These are phyloP conservation scores for Saxidomus purpurata DNA, from an alignment of 1,140 invertebrate genomes.

Conservation along the genomic window DNA sequence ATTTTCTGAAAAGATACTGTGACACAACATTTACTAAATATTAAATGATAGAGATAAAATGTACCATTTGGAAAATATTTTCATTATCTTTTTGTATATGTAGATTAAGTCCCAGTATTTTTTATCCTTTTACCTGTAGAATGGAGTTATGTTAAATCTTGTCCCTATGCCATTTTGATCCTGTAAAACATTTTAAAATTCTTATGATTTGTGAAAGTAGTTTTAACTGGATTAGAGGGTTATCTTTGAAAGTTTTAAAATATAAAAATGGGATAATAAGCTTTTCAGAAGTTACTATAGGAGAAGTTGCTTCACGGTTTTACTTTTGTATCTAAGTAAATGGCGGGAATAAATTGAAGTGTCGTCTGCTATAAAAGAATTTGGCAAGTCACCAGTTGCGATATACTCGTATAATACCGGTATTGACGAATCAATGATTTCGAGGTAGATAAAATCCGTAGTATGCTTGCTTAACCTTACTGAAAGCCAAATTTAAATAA, in stretches of 20 bases:
- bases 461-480: slow-evolving; percentile 27
- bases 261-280: slow-evolving; percentile 6
- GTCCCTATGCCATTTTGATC: slow-evolving; percentile 10
- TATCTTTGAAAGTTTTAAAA: neutral
- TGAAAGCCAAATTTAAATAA: slow-evolving; percentile 48
- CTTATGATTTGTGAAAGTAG: neutral
- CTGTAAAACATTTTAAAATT: neutral
- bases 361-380: slow-evolving; percentile 33
- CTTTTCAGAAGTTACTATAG: neutral
- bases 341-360: slow-evolving; percentile 15
- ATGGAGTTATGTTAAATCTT: slow-evolving; percentile 7
- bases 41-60: too few species aligned
- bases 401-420: slow-evolving; percentile 4
- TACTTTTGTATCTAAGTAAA: neutral
- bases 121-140: slow-evolving; percentile 34
- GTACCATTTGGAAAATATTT: neutral
- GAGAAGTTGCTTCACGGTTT: neutral
- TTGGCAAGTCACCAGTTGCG: slow-evolving; percentile 59
- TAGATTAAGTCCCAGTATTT: neutral
- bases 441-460: slow-evolving; percentile 48
- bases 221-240: neutral
- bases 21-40: too few species aligned
- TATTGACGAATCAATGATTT: slow-evolving; percentile 59
- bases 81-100: neutral
- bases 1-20: too few species aligned